These are phyloP conservation scores for Chamaea fasciata DNA, from an alignment of 2,113 vertebrate genomes.

Conservation along the genomic window DNA sequence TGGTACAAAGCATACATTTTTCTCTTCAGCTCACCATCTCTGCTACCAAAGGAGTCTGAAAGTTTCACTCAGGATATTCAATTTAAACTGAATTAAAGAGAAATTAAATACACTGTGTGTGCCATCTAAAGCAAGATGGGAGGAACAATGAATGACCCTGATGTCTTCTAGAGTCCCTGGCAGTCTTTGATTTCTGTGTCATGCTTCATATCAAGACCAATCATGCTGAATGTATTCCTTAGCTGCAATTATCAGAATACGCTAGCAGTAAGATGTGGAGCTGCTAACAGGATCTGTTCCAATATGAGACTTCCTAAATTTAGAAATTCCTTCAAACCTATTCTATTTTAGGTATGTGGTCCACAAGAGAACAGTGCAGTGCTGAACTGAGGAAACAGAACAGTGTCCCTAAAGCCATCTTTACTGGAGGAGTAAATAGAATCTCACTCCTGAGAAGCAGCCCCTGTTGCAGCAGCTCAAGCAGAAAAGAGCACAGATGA, in stretches of 20 bases:
- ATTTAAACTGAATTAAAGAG: neutral
- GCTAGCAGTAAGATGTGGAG: neutral
- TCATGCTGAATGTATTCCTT: neutral
- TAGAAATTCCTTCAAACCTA: neutral
- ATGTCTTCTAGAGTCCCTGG: neutral
- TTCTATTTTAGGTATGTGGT: neutral
- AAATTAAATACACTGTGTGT: neutral
- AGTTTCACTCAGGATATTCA: neutral
- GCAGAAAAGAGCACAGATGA: neutral
- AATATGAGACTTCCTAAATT: neutral
- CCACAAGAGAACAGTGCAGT: neutral
- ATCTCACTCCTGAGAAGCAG: neutral
- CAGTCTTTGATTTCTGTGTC: neutral
- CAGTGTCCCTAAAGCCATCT: neutral
- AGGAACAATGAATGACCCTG: neutral
- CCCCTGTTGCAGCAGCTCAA: neutral
- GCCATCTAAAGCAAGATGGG: neutral
- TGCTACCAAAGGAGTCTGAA: neutral
- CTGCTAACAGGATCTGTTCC: neutral
- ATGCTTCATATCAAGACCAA: neutral
- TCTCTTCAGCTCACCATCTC: neutral
- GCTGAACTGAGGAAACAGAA: neutral
- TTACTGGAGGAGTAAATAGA: neutral
- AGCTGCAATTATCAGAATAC: neutral
- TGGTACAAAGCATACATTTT: neutral